A percentile compares a stretch with the other conserved stretches of the same genome.
Conservation (phyloP, 2,888 invertebrate genomes). For the Drosophila merina region DNA sequence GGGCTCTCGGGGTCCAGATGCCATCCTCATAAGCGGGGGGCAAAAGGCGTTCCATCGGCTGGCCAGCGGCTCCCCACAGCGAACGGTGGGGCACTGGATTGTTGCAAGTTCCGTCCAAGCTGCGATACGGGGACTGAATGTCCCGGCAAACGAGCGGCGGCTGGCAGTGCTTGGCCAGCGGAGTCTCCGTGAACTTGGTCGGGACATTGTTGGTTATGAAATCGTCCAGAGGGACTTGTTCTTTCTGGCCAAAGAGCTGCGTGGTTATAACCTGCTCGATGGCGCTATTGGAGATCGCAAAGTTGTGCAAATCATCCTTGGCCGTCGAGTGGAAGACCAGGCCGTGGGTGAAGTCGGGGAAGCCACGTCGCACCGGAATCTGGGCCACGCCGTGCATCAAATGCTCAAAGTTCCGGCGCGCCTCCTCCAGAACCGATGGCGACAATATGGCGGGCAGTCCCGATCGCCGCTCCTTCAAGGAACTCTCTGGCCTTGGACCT, state of each 20-base stretch:
- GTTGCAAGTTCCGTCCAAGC: conserved; percentile 93
- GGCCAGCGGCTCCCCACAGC: conserved; percentile 88
- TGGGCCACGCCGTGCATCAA: conserved; percentile 81
- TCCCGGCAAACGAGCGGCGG: conserved; percentile 84
- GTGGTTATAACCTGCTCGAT: conserved; percentile 85
- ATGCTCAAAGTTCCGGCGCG: conserved; percentile 81
- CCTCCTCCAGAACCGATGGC: conserved; percentile 72
- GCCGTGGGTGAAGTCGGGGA: conserved; percentile 82
- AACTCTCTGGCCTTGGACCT: conserved; percentile 39
- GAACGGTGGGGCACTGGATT: conserved; percentile 85
- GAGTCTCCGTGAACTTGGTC: conserved; percentile 74
- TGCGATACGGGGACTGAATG: conserved; percentile 86
- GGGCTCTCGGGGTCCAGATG: conserved; percentile 82
- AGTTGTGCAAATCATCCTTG: conserved; percentile 83
- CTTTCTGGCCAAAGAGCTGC: conserved; percentile 84
- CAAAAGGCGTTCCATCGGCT: conserved; percentile 87
- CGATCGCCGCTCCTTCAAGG: conserved; percentile 40
- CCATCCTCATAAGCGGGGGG: conserved; percentile 89
- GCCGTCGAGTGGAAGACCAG: conserved; percentile 81
- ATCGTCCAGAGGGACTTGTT: conserved; percentile 80
- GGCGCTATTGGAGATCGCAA: conserved; percentile 84
- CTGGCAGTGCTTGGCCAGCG: conserved; percentile 80
- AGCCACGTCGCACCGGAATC: conserved; percentile 80
- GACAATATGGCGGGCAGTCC: conserved; percentile 56
- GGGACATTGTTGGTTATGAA: conserved; percentile 83